Evolutionary conservation across 2,113 vertebrate genomes (phyloP), one percentile per base, ranked within the genome.

Genomic region (Pipa parva): DNA sequence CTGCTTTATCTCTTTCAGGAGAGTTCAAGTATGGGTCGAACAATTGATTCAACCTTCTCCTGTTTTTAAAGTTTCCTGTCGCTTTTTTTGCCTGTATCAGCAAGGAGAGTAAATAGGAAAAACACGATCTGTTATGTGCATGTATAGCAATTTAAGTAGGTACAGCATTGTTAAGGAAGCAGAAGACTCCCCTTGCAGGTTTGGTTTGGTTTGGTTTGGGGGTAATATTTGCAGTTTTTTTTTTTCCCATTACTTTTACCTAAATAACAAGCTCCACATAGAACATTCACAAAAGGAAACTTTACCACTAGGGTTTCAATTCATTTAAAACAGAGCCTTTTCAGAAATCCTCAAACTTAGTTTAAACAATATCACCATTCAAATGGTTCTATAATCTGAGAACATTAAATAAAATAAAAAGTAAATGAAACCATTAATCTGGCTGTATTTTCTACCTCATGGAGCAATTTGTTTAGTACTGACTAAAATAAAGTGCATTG

Each of bases 11-110:
- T 90, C 87, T 92, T 92, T 89, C 86, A 89, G 86, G 82, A 80
- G 90, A 92, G 94, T 94, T 94, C 93, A 95, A 97, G 93, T 92
- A 88, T 88, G 88, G 92, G 91, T 93, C 87, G 93, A 93, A 92
- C 87, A 91, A 96, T 97, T 83, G 89, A 97, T 96, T 90, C 83
- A 86, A 83, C 84, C 85, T 88, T 87, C 85, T 85, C 89, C 91
- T 87, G 90, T 92, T 87, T 91, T 88, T 85, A 91, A 68, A 92
- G 92, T 95, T 94, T 95, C 92, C 90, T 88, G 83, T 83, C 86
- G 84, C 89, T 92, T 84, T 95, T 97, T 89, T 93, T 92, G 90
- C 87, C 87, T 17, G 83, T 88, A 95, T 95, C 94, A 95, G 93
- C 94, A 89, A 2, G 68, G 65, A 88, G 82, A 87, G 87, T 88